These are phyloP conservation scores for Syngnathus floridae DNA, from an alignment of 2,113 vertebrate genomes.

Conservation along the genomic window DNA sequence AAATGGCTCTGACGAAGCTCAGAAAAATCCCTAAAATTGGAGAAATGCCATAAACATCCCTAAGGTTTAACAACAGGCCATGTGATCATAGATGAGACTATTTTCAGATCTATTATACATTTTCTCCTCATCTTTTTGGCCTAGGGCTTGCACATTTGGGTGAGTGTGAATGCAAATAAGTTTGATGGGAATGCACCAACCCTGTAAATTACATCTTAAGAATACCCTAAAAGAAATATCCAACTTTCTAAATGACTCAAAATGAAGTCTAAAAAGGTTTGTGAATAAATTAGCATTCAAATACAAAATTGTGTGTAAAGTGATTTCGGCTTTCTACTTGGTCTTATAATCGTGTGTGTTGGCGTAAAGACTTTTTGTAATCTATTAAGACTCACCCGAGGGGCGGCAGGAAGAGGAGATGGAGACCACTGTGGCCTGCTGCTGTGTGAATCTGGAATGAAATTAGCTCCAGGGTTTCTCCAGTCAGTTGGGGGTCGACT, in stretches of 20 bases:
- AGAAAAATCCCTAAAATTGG: slow-evolving; percentile 32
- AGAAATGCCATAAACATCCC: slow-evolving; percentile 38
- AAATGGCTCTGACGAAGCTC: slow-evolving; percentile 20
- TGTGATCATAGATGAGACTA: slow-evolving; percentile 44
- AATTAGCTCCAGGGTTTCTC: slow-evolving; percentile 66
- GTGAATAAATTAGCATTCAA: slow-evolving; percentile 13
- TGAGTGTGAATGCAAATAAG: background rate
- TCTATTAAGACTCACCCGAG: slow-evolving; percentile 48
- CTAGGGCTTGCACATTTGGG: slow-evolving; percentile 19
- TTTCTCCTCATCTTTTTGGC: slow-evolving; percentile 37
- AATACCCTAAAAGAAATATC: slow-evolving; percentile 20
- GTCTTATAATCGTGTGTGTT: slow-evolving; percentile 5
- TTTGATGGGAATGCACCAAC: slow-evolving; percentile 22
- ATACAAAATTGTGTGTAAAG: slow-evolving; percentile 9
- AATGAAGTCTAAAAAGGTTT: slow-evolving; percentile 9
- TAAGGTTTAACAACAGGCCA: slow-evolving; percentile 37
- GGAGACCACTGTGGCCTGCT: slow-evolving; percentile 35
- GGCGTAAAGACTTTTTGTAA: slow-evolving; percentile 11
- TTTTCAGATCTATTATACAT: slow-evolving; percentile 33
- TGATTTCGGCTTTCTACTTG: background rate
- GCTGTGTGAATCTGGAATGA: slow-evolving; percentile 68
- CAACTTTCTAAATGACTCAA: slow-evolving; percentile 17
- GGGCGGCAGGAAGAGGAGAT: slow-evolving; percentile 34
- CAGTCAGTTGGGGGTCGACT: slow-evolving; percentile 49
- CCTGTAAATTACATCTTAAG: slow-evolving; percentile 26